These are phyloP conservation scores for Tragelaphus eurycerus DNA, from an alignment of 2,797 vertebrate species.

Conservation along the genomic window DNA sequence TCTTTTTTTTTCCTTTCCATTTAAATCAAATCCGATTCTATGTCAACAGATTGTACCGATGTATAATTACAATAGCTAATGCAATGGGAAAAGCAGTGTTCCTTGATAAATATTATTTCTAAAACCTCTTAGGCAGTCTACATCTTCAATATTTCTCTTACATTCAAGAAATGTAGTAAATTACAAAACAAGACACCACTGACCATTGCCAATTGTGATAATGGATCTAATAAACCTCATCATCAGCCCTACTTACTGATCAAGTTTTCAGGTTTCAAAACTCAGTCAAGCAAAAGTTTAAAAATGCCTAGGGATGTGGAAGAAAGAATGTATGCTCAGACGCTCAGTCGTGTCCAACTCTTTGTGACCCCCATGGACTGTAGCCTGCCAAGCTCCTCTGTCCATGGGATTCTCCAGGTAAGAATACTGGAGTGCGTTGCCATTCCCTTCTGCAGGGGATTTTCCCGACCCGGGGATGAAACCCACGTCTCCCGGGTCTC, in stretches of 20 bases:
- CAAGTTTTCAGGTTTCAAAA: conserved; percentile 28
- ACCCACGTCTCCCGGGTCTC: rapidly evolving
- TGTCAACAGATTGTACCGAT: conserved; percentile 65
- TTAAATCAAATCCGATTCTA: conserved; percentile 70
- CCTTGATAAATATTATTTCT: conserved; percentile 63
- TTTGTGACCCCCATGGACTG: background rate
- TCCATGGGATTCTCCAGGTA: background rate
- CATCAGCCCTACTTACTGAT: background rate
- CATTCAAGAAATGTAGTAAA: conserved; percentile 53
- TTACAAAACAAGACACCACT: conserved; percentile 42
- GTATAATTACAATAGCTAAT: conserved; percentile 67
- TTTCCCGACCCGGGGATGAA: background rate
- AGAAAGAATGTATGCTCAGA: background rate
- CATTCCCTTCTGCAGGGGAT: background rate
- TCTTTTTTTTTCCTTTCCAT: conserved; percentile 38
- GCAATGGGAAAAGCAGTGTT: conserved; percentile 27
- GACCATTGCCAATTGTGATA: conserved; percentile 51
- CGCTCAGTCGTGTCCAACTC: background rate
- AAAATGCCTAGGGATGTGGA: background rate
- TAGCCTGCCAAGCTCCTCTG: background rate
- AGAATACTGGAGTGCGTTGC: background rate
- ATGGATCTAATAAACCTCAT: conserved; percentile 43
- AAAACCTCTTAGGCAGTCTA: conserved; percentile 56
- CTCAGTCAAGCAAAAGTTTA: background rate
- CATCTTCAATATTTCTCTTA: conserved; percentile 52